Evolutionary conservation across 2,888 invertebrate species (phyloP), one percentile per base, ranked within the genome.

Genomic region (Anthrax anthrax): DNA sequence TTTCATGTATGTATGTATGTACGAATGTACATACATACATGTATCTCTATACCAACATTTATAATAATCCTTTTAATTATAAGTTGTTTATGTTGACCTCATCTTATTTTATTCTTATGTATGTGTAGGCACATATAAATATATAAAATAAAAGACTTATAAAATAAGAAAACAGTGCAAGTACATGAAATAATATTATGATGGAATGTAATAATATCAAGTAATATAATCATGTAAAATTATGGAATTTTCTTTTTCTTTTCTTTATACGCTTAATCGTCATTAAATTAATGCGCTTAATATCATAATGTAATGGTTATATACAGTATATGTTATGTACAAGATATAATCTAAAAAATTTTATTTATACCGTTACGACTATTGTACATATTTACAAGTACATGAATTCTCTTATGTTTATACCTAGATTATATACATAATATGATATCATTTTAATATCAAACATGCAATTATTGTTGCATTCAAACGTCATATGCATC

Each of bases 401-500:
- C 3, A 12, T 32, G 1, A 12, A 3, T 32, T 3, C 12, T 1
- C 12, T 32, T 12, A 4, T 12, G 29, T 32, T 3, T 12, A 12
- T 32, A 1, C 12, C 29, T 5, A 8, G 23, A 27, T 9, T 5
- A 12, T 3, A 12, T 32, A 32, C 8, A 32, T 12, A 32, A 12
- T 32, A 12, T 32, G 29, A 12, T 32, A 12, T 32, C 3, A 32
- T 3, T 32, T 12, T 32, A 32, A 12, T 9, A 32, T 12, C 12
- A 32, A 32, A 32, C n/a, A 29, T 29, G 37, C 49, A 48, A 37
- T 49, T 49, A 44, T 52, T 47, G 45, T 47, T 50, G 52, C 51
- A 47, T 49, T 53, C 52, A 51, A 50, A 52, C 54, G 50, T 53
- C 53, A 52, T 50, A 53, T 54, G 55, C 51, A 55, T 53, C 54